Evolutionary conservation across 1,140 invertebrate species (phyloP), one percentile per base, ranked within the genome.

Genomic region (Trinorchestia longiramus): DNA sequence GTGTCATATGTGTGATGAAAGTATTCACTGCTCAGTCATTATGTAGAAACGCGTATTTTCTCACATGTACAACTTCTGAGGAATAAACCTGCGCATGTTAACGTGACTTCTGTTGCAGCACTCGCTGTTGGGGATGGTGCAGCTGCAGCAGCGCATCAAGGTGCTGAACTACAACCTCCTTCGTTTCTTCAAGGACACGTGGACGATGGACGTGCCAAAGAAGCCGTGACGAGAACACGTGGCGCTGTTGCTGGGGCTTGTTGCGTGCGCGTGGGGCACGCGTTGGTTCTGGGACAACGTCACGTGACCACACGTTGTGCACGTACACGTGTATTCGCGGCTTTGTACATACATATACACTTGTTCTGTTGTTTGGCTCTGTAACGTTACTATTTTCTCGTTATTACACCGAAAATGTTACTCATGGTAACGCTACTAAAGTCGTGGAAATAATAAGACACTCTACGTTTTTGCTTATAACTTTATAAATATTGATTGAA

Each of bases 101-200:
- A n/a, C n/a, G n/a, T n/a, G n/a, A n/a, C n/a, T n/a, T n/a, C n/a
- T n/a, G n/a, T n/a, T 47, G 19, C 92, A 94, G 92, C 44, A 94
- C 92, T 94, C 92, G 43, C 92, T 94, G 43, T 44, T 94, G 23
- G 92, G 44, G 1, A 94, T 47, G 92, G 92, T 94, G 44, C 92
- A 94, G 92, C 44, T 94, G 43, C 3, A 45, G 95, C 95, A 44
- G 77, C 95, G 95, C 87, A 41, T 95, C 95, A 36, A 77, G 41
- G 36, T 94, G 43, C 95, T 91, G 47, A 57, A 95, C 77, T 41
- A 95, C 77, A 88, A 96, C 53, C 44, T 94, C 3, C 44, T 94
- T 43, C 43, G 44, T 23, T 94, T 94, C 44, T 43, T 94, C 44
- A 94, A 94, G 44, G 92, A 94, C 44, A 94, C 92, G 43, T 94